Evolutionary conservation across 1,140 invertebrate genomes (phyloP), one percentile per base, ranked within the genome.

Genomic region (Papilio polytes): DNA sequence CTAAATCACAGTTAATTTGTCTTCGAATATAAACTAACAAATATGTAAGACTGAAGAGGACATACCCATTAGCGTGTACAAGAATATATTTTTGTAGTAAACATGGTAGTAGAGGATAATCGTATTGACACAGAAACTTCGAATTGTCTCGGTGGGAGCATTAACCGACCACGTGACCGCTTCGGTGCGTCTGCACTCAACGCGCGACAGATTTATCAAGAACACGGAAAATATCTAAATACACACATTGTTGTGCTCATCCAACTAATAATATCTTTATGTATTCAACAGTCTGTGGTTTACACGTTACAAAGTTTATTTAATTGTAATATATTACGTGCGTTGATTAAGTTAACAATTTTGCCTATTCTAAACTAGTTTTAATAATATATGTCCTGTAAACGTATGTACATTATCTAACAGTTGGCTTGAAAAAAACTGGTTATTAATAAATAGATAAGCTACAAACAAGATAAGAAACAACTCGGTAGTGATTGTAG

Each of bases 71-170:
- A 31, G 26, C 22, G 6, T 31, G 26, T 70, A 70, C 26, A 70
- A 70, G 10, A 70, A 70, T 70, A 70, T 18, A 70, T 70, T 70
- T 70, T 15, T 12, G 63, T 70, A 70, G 63, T 70, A 70, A 70
- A 70, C 63, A 70, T 18, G 15, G 36, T 44, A 44, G 72, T 44
- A 46, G n/a, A 20, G 18, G 41, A 46, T 73, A 44, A 73, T 73
- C 72, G n/a, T 46, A 13, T 73, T 73, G 72, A 73, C 72, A 73
- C 41, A 73, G 41, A 73, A 73, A 73, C 41, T 12, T 70, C 63
- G 15, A 12, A 26, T 12, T 44, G 22, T 72, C 72, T 73, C 72
- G 2, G 72, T 2, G 72, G 72, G 72, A 73, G 72, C 72, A 73
- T 41, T 73, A 44, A 41, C 72, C 31, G 36, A 36, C 36, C 72